These are phyloP conservation scores for Drosophila burlai DNA, from an alignment of 1,140 invertebrate genomes.

Conservation along the genomic window DNA sequence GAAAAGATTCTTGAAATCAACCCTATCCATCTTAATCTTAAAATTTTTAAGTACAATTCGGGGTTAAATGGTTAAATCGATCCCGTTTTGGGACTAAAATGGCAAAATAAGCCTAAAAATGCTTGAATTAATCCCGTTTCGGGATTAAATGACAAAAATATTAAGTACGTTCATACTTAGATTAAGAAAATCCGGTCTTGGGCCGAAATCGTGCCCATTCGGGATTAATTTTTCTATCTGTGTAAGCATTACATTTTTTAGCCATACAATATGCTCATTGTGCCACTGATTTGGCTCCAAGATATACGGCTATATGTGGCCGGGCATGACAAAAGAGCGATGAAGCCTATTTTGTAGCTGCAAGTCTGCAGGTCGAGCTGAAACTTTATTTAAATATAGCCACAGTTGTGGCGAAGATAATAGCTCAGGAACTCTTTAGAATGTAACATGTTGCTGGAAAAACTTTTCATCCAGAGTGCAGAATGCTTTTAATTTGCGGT, in stretches of 20 bases:
- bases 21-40: too few species aligned
- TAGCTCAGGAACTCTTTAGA: neutral
- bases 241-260: constrained; percentile 69
- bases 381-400: constrained; percentile 66
- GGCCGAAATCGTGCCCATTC: too few species aligned
- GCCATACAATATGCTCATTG: constrained; percentile 66
- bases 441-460: neutral
- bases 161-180: too few species aligned
- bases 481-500: neutral
- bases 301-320: constrained; percentile 47
- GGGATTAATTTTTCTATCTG: too few species aligned
- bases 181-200: too few species aligned
- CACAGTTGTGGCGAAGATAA: constrained; percentile 5
- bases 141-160: too few species aligned
- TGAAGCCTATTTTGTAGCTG: constrained; percentile 68
- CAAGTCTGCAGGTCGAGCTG: constrained; percentile 51
- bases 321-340: constrained; percentile 68
- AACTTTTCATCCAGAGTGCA: neutral
- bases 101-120: too few species aligned
- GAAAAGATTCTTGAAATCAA: too few species aligned
- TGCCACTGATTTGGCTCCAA: constrained; percentile 66
- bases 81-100: too few species aligned
- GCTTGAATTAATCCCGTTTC: too few species aligned
- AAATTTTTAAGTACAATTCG: too few species aligned
- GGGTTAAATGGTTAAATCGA: too few species aligned